These are phyloP conservation scores for Achatina immaculata DNA, from an alignment of 1,140 invertebrate species.

Conservation along the genomic window DNA sequence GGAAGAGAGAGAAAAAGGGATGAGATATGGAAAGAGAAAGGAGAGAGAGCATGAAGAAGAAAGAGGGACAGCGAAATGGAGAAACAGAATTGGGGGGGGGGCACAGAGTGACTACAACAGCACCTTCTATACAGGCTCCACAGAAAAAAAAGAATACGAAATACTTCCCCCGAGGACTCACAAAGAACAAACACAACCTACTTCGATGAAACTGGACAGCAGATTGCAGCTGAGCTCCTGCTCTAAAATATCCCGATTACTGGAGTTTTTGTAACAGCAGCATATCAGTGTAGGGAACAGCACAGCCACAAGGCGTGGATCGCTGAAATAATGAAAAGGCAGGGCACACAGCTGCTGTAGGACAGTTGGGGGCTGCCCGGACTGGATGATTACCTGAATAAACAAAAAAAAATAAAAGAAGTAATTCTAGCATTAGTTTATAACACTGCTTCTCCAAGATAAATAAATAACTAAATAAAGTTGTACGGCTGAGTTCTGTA, in stretches of 20 bases:
- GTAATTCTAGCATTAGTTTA: too few relatives aligned
- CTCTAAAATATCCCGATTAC: slow-evolving; percentile 81
- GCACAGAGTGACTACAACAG: too few relatives aligned
- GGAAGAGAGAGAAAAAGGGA: not conserved
- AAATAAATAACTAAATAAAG: too few relatives aligned
- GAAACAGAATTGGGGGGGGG: not conserved
- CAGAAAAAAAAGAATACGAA: too few relatives aligned
- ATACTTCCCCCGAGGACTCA: too few relatives aligned
- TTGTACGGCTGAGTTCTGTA: too few relatives aligned
- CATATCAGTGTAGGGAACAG: slow-evolving; percentile 90
- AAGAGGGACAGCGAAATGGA: slow-evolving; percentile 37
- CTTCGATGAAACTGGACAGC: slow-evolving; percentile 72
- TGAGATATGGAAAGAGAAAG: not conserved
- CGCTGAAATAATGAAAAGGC: slow-evolving; percentile 90
- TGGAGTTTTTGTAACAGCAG: slow-evolving; percentile 80
- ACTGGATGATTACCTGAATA: slow-evolving; percentile 81
- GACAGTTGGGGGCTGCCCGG: slow-evolving; percentile 85
- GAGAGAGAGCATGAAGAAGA: not conserved
- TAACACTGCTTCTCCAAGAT: too few relatives aligned
- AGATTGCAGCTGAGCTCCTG: slow-evolving; percentile 82
- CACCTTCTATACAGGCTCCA: too few relatives aligned
- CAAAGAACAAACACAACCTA: slow-evolving; percentile 41
- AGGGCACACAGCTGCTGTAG: slow-evolving; percentile 90
- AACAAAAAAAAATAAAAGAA: slow-evolving; percentile 14
- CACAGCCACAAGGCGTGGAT: slow-evolving; percentile 80